Base-by-base conservation (phyloP, 1,140 invertebrate genomes). In the Drosophila lacteicornis region DNA sequence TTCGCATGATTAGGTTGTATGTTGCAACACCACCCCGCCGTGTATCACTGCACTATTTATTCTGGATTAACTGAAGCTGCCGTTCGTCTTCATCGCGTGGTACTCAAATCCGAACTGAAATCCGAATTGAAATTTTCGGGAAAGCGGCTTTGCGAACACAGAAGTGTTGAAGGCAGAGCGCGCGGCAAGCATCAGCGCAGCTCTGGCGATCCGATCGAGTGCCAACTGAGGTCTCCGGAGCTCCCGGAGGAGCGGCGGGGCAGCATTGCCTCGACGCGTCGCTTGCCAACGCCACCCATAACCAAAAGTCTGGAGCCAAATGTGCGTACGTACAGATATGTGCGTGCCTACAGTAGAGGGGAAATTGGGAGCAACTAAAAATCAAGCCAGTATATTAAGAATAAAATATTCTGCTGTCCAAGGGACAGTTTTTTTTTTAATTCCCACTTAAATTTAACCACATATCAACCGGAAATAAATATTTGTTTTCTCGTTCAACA, bases 101-200 rank as follows among this genome's bases (percentile, higher is more conserved):
- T 91, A 82, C 91, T 87, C 83, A 92, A 92, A 92, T 92, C 83
- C 78, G 80, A 92, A 92, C 91, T 92, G 67, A 92, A 88, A 91
- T 91, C 81, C 80, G 80, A 92, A 91, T 87, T 92, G 75, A 92
- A 56, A 88, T 80, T 91, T 86, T 91, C 79, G 74, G 81, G 81
- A 75, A 92, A 91, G 86, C 79, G 79, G 79, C 87, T 88, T 91
- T 82, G 91, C 84, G 79, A 92, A 80, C 80, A 79, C 80, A 80
- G 73, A 88, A 82, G 90, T 84, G 66, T 59, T 88, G 81, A 80
- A 90, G 82, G 78, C 86, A 85, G 86, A 77, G 74, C 65, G 67
- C 67, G 40, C 49, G 42, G 63, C 67, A 43, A 70, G 65, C 84
- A 66, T 69, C 80, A 81, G 71, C 53, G 74, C 42, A 76, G 62